Conservation (phyloP, 2,888 invertebrate species). For the Lepeophtheirus nordmannii region DNA sequence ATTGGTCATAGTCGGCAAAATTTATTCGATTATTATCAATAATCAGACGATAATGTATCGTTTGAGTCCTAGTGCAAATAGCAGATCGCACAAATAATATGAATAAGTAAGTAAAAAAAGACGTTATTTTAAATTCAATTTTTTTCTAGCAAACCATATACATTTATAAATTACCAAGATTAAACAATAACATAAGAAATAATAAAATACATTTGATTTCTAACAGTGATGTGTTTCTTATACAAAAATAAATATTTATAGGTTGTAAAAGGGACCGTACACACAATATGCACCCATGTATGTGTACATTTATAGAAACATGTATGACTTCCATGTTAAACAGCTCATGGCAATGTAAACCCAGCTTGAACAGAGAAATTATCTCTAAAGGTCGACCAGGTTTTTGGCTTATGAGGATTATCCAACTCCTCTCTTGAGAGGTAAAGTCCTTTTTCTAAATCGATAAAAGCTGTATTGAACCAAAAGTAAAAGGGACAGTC, state of each 20-base stretch:
- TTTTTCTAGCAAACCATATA: no score
- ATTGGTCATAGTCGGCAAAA: no score
- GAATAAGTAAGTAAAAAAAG: no score
- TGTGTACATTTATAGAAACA: no score
- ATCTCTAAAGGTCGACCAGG: conserved; percentile 35
- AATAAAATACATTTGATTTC: neutral
- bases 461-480: conserved; percentile 39
- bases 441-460: conserved; percentile 34
- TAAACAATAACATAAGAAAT: neutral
- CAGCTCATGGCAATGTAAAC: neutral
- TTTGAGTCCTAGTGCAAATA: no score
- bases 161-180: no score
- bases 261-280: neutral
- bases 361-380: conserved; percentile 33
- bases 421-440: conserved; percentile 37
- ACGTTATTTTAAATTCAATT: no score
- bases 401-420: conserved; percentile 39
- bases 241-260: neutral
- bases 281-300: neutral
- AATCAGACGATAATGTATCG: no score
- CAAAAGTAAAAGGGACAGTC: conserved; percentile 41
- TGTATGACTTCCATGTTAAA: neutral
- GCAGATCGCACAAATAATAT: no score
- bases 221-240: neutral
- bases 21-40: no score